Conservation (phyloP, 2,888 invertebrate species). For the Ophion ventricosus region DNA sequence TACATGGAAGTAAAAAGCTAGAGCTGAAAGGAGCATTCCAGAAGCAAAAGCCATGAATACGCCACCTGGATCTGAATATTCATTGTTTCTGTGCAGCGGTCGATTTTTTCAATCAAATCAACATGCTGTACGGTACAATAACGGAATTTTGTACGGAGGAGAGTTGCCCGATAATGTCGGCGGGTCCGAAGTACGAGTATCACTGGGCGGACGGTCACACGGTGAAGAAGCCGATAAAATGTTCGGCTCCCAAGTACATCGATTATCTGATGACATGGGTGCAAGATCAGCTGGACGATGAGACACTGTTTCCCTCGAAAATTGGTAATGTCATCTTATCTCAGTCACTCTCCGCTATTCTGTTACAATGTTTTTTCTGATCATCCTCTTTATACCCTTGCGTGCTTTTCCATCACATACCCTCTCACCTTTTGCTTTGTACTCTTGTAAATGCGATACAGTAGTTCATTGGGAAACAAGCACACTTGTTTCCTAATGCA, state of each 20-base stretch:
- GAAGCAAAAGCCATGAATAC: not conserved
- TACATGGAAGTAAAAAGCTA: no score
- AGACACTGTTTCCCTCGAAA: slow-evolving; percentile 98
- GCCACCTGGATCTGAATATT: not conserved
- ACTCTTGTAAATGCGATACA: no score
- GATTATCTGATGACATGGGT: slow-evolving; percentile 99
- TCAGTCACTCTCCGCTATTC: no score
- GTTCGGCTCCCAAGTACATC: slow-evolving; percentile 99
- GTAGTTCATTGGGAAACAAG: no score
- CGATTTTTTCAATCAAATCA: slow-evolving; percentile 99
- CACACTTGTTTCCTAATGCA: no score
- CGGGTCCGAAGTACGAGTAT: slow-evolving; percentile 99
- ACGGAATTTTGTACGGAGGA: slow-evolving; percentile 99
- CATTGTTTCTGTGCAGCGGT: slow-evolving; percentile 89
- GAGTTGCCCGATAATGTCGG: slow-evolving; percentile 99
- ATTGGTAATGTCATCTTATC: slow-evolving; percentile 86
- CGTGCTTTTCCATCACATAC: no score
- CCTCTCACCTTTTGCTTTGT: no score
- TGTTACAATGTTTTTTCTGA: not conserved
- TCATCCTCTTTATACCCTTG: not conserved
- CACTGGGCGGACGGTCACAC: slow-evolving; percentile 99
- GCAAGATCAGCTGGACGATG: slow-evolving; percentile 99
- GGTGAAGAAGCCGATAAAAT: slow-evolving; percentile 99
- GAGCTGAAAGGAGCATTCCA: no score
- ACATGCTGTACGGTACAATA: slow-evolving; percentile 99